A percentile compares a stretch with the other conserved stretches of the same genome.
Conservation (phyloP, 2,888 invertebrate species). For the Pollenia angustigena region DNA sequence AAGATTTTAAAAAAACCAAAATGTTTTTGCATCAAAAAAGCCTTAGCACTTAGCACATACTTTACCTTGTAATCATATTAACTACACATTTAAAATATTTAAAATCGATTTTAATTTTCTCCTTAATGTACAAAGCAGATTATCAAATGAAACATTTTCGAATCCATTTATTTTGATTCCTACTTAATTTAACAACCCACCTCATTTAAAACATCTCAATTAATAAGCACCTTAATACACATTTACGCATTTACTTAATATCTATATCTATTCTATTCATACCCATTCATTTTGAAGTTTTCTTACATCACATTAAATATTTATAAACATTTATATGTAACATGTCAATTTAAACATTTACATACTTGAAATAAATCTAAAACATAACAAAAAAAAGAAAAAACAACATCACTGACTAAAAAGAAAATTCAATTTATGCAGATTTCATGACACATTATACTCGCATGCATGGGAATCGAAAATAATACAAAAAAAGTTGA, state of each 20-base stretch:
- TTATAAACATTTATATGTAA: conserved; percentile 55
- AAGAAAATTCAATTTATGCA: conserved; percentile 67
- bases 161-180: conserved; percentile 36
- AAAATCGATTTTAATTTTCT: not conserved
- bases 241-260: not conserved
- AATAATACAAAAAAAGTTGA: not conserved
- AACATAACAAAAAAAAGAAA: conserved; percentile 10
- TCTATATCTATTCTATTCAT: not conserved
- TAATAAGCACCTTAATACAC: conserved; percentile 8
- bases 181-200: not conserved
- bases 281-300: not conserved
- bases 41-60: too few relatives aligned
- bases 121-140: not conserved
- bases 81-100: too few relatives aligned
- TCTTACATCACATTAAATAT: conserved; percentile 49
- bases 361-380: conserved; percentile 24
- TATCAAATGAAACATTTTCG: conserved; percentile 2
- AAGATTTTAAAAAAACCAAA: too few relatives aligned
- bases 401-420: not conserved
- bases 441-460: conserved; percentile 65
- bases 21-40: too few relatives aligned
- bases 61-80: too few relatives aligned
- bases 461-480: conserved; percentile 3
- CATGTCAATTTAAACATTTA: conserved; percentile 64
- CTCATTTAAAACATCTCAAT: conserved; percentile 1